A percentile compares a stretch with the other conserved stretches of the same genome.
phyloP scores from a whole-genome alignment of 2,113 vertebrate species.

The Phalacrocorax brasilianus region DNA sequence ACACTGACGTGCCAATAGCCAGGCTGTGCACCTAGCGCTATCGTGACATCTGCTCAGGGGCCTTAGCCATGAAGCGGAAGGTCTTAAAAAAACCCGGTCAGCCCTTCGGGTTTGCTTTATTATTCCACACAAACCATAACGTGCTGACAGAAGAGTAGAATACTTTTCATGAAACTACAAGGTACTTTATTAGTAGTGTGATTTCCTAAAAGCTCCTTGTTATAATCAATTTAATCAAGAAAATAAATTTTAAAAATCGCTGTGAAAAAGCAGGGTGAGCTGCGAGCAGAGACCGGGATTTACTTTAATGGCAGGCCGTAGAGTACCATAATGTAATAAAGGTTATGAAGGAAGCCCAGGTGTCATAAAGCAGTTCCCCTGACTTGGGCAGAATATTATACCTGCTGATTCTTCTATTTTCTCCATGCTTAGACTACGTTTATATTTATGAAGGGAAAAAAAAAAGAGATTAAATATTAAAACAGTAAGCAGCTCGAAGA shows the following conservation, averaged over 20 bases:
- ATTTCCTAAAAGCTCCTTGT: background rate
- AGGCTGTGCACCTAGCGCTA: background rate
- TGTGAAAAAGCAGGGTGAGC: background rate
- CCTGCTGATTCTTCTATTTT: slow-evolving; percentile 31
- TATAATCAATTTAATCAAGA: background rate
- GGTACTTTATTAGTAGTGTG: background rate
- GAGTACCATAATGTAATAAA: background rate
- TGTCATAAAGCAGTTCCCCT: background rate
- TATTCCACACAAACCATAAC: background rate
- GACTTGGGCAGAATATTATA: background rate
- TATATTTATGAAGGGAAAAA: slow-evolving; percentile 9
- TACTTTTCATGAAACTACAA: background rate
- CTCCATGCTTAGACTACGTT: background rate
- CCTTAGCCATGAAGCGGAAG: background rate
- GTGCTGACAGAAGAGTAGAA: background rate
- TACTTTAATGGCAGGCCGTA: background rate
- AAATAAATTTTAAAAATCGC: background rate
- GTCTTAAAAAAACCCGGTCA: background rate
- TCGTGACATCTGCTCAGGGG: background rate
- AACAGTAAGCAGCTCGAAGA: background rate
- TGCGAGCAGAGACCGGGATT: background rate
- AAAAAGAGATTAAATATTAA: slow-evolving; percentile 43
- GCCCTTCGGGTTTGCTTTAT: background rate
- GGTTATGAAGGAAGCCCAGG: background rate
- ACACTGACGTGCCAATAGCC: rapidly evolving